Evolutionary conservation across 2,113 vertebrate species (phyloP).

Genomic region (Promerops cafer): DNA sequence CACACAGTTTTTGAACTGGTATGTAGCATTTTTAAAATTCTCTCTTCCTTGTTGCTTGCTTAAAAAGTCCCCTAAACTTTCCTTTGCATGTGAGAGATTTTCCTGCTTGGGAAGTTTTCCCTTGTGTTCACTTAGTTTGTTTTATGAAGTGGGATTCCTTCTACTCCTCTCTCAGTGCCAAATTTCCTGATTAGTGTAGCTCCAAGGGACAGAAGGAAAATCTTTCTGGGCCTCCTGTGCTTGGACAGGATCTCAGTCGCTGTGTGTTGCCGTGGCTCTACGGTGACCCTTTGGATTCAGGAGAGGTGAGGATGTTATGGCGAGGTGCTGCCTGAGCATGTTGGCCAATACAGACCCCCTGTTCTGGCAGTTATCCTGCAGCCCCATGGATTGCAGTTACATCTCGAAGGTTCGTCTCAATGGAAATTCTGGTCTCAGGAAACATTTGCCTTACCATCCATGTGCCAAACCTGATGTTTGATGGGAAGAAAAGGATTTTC

Average conservation of each 20-base stretch:
- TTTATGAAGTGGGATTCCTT: conserved; percentile 14
- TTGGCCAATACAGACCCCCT: not conserved
- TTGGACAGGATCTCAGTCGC: not conserved
- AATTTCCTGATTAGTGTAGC: not conserved
- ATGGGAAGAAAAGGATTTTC: not conserved
- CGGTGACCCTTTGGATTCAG: not conserved
- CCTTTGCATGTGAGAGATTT: not conserved
- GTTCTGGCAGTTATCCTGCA: not conserved
- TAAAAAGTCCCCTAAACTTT: not conserved
- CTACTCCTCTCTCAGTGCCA: not conserved
- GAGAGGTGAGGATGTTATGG: fast-evolving
- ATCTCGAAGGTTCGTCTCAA: not conserved
- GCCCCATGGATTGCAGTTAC: not conserved
- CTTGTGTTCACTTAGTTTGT: not conserved
- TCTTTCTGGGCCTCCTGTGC: not conserved
- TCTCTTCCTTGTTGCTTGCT: not conserved
- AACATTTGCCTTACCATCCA: not conserved
- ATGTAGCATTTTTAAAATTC: not conserved
- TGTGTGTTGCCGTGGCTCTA: not conserved
- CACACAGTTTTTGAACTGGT: not conserved
- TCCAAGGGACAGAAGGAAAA: not conserved
- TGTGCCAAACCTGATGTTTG: not conserved
- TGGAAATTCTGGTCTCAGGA: not conserved
- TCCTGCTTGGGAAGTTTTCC: not conserved
- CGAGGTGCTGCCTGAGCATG: fast-evolving